phyloP scores from a whole-genome alignment of 2,797 vertebrate genomes.

The Poecilia picta region DNA sequence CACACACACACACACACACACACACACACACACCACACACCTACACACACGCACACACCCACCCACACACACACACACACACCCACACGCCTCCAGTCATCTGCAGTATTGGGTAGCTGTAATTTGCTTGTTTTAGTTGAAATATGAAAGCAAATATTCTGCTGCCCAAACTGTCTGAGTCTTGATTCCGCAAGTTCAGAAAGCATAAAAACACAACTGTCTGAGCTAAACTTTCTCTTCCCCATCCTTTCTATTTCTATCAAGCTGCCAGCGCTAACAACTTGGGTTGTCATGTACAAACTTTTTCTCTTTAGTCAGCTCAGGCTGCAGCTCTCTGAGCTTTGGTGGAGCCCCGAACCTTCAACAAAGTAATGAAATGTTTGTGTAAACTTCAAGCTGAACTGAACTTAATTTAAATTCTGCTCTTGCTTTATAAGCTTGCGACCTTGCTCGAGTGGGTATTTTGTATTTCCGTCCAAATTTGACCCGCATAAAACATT shows the following conservation, averaged over 20 bases:
- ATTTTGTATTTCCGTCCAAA: background rate
- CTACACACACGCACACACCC: background rate
- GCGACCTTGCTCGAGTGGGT: background rate
- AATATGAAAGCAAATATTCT: background rate
- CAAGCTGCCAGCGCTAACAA: background rate
- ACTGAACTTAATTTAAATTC: background rate
- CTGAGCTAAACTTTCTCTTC: background rate
- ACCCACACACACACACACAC: background rate
- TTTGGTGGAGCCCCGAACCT: background rate
- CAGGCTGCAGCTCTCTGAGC: background rate
- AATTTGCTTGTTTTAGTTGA: background rate
- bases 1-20: background rate
- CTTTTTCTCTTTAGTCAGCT: background rate
- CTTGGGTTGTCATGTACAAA: background rate
- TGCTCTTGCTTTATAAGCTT: background rate
- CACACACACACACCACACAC: background rate
- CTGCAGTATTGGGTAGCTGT: background rate
- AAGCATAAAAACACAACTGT: background rate
- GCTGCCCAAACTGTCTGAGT: background rate
- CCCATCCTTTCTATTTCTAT: background rate
- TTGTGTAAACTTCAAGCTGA: background rate
- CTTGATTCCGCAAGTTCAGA: background rate
- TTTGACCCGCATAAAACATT: conserved; percentile 20
- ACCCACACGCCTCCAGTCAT: background rate
- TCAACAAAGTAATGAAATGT: background rate